Base-by-base conservation (phyloP, 2,888 invertebrate genomes). In the Cheilosia scutellata region DNA sequence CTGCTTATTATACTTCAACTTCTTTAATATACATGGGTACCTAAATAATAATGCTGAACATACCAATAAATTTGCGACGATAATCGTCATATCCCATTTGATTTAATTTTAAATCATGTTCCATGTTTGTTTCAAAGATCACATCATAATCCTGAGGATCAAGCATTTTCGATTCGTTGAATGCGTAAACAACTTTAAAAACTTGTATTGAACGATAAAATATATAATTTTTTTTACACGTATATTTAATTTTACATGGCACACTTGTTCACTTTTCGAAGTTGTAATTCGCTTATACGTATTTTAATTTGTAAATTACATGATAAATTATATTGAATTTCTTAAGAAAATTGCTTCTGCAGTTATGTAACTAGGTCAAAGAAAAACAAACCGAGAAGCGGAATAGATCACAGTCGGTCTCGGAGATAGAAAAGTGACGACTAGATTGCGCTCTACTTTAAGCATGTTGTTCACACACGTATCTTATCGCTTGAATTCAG, bases 1-100 rank as follows among this genome's bases (percentile, higher is more conserved):
- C 20, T 20, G 20, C 20, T 20, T 20, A 20, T 20, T 20, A 20
- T 20, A 20, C 0, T 20, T 20, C 0, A 20, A 20, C 20, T 20
- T 20, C 0, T 20, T 20, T 20, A n/a, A n/a, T 20, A 1, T 20
- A 1, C 2, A 20, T 20, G 2, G 20, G 20, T 20, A 20, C 20
- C 20, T 20, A 13, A 5, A 9, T 13, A 0, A 49, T 4, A 13
- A 5, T 29, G 27, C 27, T 31, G 1, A n/a, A 82, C 80, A 40
- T 82, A 75, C 80, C 80, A 68, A 82, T 82, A 63, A 82, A 82
- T n/a, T 68, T 75, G 2, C 68, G 62, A 13, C 80, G 80, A 31
- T 82, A 82, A 25, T 82, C 80, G 57, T 82, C 80, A 40, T 82
- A 82, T 33, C 68, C 75, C 44, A 82, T 75, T 11, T 68, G 75